These are phyloP conservation scores for Gymnogyps californianus DNA, from an alignment of 2,113 vertebrate species.

Conservation along the genomic window DNA sequence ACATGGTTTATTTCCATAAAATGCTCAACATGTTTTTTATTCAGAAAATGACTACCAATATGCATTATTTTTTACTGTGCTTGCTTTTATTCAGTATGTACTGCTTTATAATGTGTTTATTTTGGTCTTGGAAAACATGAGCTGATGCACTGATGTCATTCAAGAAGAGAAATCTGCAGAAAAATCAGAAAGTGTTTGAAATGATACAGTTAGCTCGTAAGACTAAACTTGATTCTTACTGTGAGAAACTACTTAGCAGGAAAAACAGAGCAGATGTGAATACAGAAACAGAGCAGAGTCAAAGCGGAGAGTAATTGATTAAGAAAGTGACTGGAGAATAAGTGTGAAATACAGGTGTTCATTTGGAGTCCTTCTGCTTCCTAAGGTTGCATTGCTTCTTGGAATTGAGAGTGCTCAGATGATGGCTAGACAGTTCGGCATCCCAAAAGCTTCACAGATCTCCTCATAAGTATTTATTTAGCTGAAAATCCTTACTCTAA, in stretches of 20 bases:
- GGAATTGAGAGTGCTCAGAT: not conserved
- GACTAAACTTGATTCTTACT: not conserved
- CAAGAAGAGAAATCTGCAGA: not conserved
- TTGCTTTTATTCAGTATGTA: not conserved
- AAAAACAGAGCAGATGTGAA: not conserved
- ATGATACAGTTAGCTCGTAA: not conserved
- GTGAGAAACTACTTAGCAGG: not conserved
- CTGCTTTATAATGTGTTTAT: not conserved
- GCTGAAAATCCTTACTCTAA: not conserved
- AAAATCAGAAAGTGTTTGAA: not conserved
- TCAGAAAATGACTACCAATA: not conserved
- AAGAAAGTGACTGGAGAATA: not conserved
- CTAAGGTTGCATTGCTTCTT: not conserved
- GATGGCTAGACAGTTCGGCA: not conserved
- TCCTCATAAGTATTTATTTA: not conserved
- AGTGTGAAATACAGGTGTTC: not conserved
- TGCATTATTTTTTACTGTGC: not conserved
- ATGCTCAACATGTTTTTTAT: not conserved
- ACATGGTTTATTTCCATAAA: not conserved
- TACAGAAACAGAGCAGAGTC: not conserved
- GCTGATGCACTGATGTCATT: not conserved
- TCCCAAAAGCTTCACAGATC: not conserved
- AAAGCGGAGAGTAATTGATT: not conserved
- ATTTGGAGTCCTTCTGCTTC: not conserved
- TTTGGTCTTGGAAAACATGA: not conserved